A percentile compares a stretch with the other conserved stretches of the same genome.
Evolutionary conservation across 2,888 invertebrate genomes (phyloP).

Genomic region (Taenaris catops): DNA sequence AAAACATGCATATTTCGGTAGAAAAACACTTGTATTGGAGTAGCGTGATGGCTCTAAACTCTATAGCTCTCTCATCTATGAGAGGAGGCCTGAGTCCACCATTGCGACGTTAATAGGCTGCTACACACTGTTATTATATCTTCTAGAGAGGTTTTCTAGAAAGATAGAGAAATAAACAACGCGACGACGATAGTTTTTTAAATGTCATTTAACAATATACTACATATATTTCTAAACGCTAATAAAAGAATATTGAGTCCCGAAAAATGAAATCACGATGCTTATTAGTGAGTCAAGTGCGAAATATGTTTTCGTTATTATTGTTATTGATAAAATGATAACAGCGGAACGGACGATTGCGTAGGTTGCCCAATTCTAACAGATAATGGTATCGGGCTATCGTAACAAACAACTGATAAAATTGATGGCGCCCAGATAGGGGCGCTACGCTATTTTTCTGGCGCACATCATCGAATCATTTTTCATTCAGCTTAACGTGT

Average conservation of each 20-base stretch:
- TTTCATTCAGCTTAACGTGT: not conserved
- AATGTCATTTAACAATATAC: too few species aligned
- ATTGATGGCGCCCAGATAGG: slow-evolving; percentile 55
- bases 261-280: not conserved
- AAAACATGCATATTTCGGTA: too few species aligned
- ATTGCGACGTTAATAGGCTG: too few species aligned
- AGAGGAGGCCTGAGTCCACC: too few species aligned
- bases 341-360: slow-evolving; percentile 23
- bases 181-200: too few species aligned
- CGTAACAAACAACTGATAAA: slow-evolving; percentile 52
- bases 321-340: slow-evolving; percentile 22
- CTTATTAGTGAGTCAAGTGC: slow-evolving; percentile 7
- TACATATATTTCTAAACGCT: too few species aligned
- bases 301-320: slow-evolving; percentile 15
- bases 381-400: slow-evolving; percentile 39
- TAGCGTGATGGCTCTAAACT: too few species aligned
- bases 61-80: too few species aligned
- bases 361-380: slow-evolving; percentile 44
- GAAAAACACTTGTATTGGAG: too few species aligned
- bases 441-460: slow-evolving; percentile 9
- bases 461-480: slow-evolving; percentile 8
- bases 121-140: too few species aligned
- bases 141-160: too few species aligned
- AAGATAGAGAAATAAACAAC: too few species aligned
- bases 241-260: not conserved